Evolutionary conservation across 2,888 invertebrate species (phyloP).

Genomic region (Agrotis ipsilon): DNA sequence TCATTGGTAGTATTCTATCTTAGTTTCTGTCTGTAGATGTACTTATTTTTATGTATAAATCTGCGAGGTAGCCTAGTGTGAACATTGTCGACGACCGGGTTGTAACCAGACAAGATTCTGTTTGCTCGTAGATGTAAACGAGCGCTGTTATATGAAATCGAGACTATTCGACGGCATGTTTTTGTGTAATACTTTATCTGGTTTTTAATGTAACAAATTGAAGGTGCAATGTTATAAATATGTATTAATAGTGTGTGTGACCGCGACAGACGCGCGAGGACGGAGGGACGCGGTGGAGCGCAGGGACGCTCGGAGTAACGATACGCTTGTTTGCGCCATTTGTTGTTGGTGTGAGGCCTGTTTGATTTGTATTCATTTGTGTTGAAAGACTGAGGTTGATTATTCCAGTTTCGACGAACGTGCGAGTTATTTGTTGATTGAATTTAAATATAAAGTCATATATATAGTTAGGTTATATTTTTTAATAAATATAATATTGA

Average conservation of each 20-base stretch:
- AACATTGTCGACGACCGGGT: constrained; percentile 75
- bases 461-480: constrained; percentile 91
- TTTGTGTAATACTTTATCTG: constrained; percentile 83
- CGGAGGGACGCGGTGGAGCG: constrained; percentile 49
- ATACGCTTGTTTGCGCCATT: constrained; percentile 79
- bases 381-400: constrained; percentile 91
- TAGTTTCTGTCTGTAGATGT: constrained; percentile 67
- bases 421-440: constrained; percentile 91
- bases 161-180: constrained; percentile 81
- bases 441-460: constrained; percentile 91
- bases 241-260: constrained; percentile 74
- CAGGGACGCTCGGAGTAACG: constrained; percentile 61
- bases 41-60: constrained; percentile 74
- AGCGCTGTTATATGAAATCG: constrained; percentile 72
- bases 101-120: constrained; percentile 70
- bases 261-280: constrained; percentile 45
- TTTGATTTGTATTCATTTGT: constrained; percentile 86
- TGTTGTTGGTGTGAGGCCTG: constrained; percentile 79
- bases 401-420: constrained; percentile 90
- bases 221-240: constrained; percentile 90
- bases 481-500: constrained; percentile 91
- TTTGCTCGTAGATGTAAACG: constrained; percentile 68
- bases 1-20: constrained; percentile 58
- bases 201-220: constrained; percentile 81
- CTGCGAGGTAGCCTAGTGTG: constrained; percentile 66